Evolutionary conservation across 2,888 invertebrate species (phyloP), one percentile per base, ranked within the genome.

Genomic region (Idaea straminata): DNA sequence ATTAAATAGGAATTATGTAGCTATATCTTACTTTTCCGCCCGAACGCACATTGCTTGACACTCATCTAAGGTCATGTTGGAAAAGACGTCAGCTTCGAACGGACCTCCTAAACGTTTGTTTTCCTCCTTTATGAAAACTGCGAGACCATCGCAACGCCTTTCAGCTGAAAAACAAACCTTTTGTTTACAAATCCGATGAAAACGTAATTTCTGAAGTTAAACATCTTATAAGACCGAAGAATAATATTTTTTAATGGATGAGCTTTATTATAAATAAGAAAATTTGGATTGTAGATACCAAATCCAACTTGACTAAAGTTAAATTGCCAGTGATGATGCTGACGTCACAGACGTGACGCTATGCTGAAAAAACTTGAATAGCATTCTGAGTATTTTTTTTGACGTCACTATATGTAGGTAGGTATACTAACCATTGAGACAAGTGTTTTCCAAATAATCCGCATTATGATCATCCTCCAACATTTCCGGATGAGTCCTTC

Each of bases 401-500:
- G 25, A 25, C 25, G 25, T 25, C 25, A 3, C 25, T 25, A 2
- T 25, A 25, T 25, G 25, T 25, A n/a, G 2, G 15, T n/a, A 7
- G 15, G 5, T 16, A 61, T 57, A 61, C 77, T 77, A 93, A 97
- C 98, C 96, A 81, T 96, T 97, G 13, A 98, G 89, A 83, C 98
- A 98, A 62, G 97, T 97, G 81, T 98, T 98, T 92, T 98, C 98
- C 79, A 98, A 92, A 85, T 98, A 98, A 84, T 98, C 98, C 0
- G 96, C 96, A 82, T 96, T 97, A 2, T 97, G 96, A 82, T 98
- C 97, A 77, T 97, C 97, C 84, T 96, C 96, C 62, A 98, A 88
- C 13, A 97, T 88, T 78, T 97, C 96, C 0, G 98, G 97, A 84
- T 97, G 97, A 0, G 97, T 97, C 79, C 98, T 93, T 77, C 97